These are phyloP conservation scores for roundworm (Caenorhabditis elegans) DNA, from an alignment of 1,140 invertebrate species.

Conservation along the genomic window WBcel235 BX284605.5:8933501-8934000, in stretches of 20 bases:
- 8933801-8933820: not conserved
- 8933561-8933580: not conserved
- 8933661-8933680: no score
- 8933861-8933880: not conserved
- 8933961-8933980: slow-evolving; percentile 1
- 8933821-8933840: not conserved
- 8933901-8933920: not conserved
- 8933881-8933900: not conserved
- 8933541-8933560: not conserved
- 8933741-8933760: no score
- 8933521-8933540: not conserved
- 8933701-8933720: no score
- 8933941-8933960: not conserved
- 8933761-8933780: no score
- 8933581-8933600: not conserved
- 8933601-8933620: not conserved
- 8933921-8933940: not conserved
- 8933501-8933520: not conserved
- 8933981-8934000: not conserved
- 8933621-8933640: not conserved
- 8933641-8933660: not conserved
- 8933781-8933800: not conserved
- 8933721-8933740: no score
- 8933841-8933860: not conserved
- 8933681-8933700: no score